These are phyloP conservation scores for Tetropium fuscum DNA, from an alignment of 2,888 invertebrate genomes.

Conservation along the genomic window DNA sequence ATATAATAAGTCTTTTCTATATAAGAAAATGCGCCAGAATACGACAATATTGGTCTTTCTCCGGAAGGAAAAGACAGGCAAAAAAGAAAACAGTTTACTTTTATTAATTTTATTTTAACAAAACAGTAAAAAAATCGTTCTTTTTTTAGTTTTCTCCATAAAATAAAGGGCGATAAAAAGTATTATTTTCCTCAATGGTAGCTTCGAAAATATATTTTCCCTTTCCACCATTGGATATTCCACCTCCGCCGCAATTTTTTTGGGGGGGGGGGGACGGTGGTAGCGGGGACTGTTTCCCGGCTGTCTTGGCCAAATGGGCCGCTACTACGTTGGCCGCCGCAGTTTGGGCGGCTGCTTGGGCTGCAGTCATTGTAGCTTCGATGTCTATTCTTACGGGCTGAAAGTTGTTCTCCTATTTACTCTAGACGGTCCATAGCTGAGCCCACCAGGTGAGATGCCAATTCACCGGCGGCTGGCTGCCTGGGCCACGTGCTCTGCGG, in stretches of 20 bases:
- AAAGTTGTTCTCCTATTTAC: conserved; percentile 76
- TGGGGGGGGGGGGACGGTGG: conserved; percentile 50
- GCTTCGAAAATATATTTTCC: conserved; percentile 56
- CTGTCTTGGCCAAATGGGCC: conserved; percentile 54
- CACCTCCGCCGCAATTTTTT: conserved; percentile 49
- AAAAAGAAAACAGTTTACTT: conserved; percentile 26
- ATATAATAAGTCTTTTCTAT: too few relatives aligned
- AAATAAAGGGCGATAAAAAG: conserved; percentile 50
- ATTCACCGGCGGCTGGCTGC: conserved; percentile 80
- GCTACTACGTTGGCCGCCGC: conserved; percentile 83
- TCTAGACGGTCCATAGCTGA: conserved; percentile 78
- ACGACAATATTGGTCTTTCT: too few relatives aligned
- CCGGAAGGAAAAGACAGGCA: conserved; percentile 2
- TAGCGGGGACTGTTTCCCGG: conserved; percentile 46
- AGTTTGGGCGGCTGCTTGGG: conserved; percentile 77
- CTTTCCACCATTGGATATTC: conserved; percentile 68
- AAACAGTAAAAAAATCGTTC: conserved; percentile 43
- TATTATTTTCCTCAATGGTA: conserved; percentile 43
- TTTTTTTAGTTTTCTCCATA: conserved; percentile 45
- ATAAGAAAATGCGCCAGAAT: too few relatives aligned
- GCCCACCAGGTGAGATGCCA: conserved; percentile 85
- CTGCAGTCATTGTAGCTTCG: conserved; percentile 80
- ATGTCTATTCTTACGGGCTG: conserved; percentile 79
- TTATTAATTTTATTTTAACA: conserved; percentile 36
- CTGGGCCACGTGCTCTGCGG: conserved; percentile 80